phyloP scores from a whole-genome alignment of 2,888 invertebrate species.

The Orthosia cruda region DNA sequence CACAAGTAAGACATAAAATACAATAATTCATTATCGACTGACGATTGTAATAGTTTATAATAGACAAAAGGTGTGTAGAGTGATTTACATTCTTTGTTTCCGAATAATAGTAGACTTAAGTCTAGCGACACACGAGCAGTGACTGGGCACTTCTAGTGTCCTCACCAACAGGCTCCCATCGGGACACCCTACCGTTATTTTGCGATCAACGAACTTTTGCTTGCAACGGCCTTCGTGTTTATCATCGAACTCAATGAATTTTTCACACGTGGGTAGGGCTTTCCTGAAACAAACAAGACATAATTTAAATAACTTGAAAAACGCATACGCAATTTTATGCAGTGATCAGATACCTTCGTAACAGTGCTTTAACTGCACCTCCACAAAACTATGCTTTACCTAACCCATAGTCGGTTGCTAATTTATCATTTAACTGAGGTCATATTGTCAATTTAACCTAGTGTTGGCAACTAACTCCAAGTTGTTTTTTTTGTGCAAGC shows the following conservation, averaged over 20 bases:
- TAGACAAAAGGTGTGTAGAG: constrained; percentile 10
- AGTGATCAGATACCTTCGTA: background rate
- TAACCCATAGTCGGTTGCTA: background rate
- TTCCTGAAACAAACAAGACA: constrained; percentile 78
- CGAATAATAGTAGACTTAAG: no score
- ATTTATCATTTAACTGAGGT: background rate
- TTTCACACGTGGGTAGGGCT: constrained; percentile 86
- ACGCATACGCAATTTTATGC: background rate
- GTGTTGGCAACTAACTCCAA: no score
- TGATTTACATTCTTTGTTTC: constrained; percentile 9
- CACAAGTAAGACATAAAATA: background rate
- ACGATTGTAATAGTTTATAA: constrained; percentile 31
- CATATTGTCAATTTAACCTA: no score
- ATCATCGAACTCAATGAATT: constrained; percentile 85
- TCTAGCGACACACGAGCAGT: constrained; percentile 93
- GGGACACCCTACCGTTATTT: constrained; percentile 84
- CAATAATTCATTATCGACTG: constrained; percentile 51
- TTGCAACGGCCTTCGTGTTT: constrained; percentile 91
- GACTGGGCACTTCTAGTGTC: constrained; percentile 93
- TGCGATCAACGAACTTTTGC: constrained; percentile 92
- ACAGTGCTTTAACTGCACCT: no score
- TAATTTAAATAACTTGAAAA: background rate
- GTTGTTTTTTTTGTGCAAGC: no score
- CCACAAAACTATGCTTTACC: background rate
- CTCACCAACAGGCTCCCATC: constrained; percentile 76